Evolutionary conservation across 2,888 invertebrate genomes (phyloP).

Genomic region (Leptinotarsa haldemani): DNA sequence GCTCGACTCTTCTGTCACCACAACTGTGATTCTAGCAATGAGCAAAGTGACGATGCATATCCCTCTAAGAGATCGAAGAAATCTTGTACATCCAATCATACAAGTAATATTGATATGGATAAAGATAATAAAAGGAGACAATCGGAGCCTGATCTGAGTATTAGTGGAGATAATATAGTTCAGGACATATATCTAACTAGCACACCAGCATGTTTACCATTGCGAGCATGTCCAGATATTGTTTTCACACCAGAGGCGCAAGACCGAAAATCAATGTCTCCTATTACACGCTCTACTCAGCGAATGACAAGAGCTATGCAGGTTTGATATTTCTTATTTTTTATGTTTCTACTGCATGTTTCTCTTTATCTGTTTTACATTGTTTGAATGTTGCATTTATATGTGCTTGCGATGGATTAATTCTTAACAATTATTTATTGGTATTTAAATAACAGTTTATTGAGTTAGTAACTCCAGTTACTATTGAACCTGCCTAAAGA

Average conservation of each 20-base stretch:
- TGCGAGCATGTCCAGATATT: constrained; percentile 50
- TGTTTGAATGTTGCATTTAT: constrained; percentile 22
- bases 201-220: constrained; percentile 62
- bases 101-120: constrained; percentile 1
- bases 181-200: constrained; percentile 60
- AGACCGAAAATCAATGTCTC: constrained; percentile 85
- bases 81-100: constrained; percentile 23
- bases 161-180: constrained; percentile 37
- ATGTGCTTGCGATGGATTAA: neutral
- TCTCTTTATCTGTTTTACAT: constrained; percentile 30
- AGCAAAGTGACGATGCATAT: constrained; percentile 53
- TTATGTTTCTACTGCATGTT: constrained; percentile 49
- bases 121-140: constrained; percentile 49
- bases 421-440: too few relatives aligned
- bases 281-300: constrained; percentile 88
- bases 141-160: constrained; percentile 58
- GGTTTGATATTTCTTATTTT: constrained; percentile 67
- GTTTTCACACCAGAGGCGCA: constrained; percentile 68
- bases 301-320: constrained; percentile 90
- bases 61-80: constrained; percentile 42
- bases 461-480: too few relatives aligned
- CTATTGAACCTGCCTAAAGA: too few relatives aligned
- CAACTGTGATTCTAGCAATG: constrained; percentile 61
- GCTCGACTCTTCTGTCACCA: constrained; percentile 63
- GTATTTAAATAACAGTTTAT: too few relatives aligned